A percentile compares a stretch with the other conserved stretches of the same genome.
phyloP scores from a whole-genome alignment of 2,888 invertebrate genomes.

The Sesia bembeciformis region DNA sequence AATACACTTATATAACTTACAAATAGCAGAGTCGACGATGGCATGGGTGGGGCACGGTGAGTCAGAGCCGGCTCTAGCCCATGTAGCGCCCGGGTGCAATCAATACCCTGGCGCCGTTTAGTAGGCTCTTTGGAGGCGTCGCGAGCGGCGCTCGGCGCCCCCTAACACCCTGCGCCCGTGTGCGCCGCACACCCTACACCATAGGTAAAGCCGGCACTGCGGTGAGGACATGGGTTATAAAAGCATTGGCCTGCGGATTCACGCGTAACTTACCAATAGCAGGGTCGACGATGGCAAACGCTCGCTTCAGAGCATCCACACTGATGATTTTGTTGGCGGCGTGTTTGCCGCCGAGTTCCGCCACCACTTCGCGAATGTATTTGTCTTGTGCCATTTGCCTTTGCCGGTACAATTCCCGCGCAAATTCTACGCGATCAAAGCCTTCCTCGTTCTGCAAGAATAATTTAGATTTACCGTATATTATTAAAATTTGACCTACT shows the following conservation, averaged over 20 bases:
- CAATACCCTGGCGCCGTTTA: too few species aligned
- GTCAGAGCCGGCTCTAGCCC: too few species aligned
- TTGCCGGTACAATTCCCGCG: conserved; percentile 57
- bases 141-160: too few species aligned
- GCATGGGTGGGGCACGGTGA: conserved; percentile 12
- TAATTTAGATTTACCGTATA: too few species aligned
- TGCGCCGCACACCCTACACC: too few species aligned
- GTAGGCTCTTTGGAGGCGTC: too few species aligned
- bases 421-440: conserved; percentile 56
- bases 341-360: conserved; percentile 36
- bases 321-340: conserved; percentile 26
- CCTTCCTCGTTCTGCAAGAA: conserved; percentile 57
- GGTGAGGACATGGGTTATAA: too few species aligned
- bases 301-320: conserved; percentile 50
- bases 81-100: too few species aligned
- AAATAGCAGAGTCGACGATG: conserved; percentile 59
- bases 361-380: conserved; percentile 59
- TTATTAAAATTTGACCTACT: too few species aligned
- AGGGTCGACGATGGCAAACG: conserved; percentile 60
- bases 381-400: conserved; percentile 57
- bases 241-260: too few species aligned
- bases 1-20: conserved; percentile 11
- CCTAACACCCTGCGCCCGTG: too few species aligned
- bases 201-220: too few species aligned
- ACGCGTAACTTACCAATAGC: conserved; percentile 34